Percentiles rank a stretch among this genome's conserved stretches.
Conservation (phyloP, 2,797 vertebrate genomes). For the Stomatorhinus walkeri region DNA sequence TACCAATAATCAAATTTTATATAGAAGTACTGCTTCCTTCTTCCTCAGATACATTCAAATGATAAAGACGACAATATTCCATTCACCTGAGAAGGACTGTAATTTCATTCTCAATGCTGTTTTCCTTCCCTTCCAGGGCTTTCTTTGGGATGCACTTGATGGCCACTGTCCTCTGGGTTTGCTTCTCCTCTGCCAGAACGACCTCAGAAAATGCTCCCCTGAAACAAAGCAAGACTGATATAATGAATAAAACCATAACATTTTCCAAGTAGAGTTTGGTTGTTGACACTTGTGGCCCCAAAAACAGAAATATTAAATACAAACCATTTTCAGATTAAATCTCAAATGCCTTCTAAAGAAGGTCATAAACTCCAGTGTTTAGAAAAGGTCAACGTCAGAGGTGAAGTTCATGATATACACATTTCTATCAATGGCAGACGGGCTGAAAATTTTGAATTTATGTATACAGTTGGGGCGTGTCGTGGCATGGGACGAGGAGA, state of each 20-base stretch:
- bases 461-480: neutral
- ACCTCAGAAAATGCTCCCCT: constrained; percentile 94
- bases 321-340: neutral
- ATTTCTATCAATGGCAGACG: neutral
- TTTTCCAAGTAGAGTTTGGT: neutral
- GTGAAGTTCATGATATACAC: neutral
- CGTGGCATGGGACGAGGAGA: neutral
- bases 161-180: constrained; percentile 81
- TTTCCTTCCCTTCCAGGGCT: constrained; percentile 89
- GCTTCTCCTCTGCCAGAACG: constrained; percentile 88
- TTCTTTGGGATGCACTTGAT: constrained; percentile 97
- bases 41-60: neutral
- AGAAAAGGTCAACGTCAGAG: neutral
- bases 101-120: constrained; percentile 93
- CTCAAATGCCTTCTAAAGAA: constrained; percentile 18
- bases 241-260: neutral
- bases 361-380: neutral
- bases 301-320: neutral
- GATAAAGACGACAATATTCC: neutral
- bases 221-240: constrained; percentile 22
- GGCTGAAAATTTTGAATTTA: neutral
- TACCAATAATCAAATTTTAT: neutral
- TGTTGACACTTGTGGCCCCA: neutral
- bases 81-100: constrained; percentile 85
- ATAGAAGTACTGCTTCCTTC: neutral